A percentile compares a stretch with the other conserved stretches of the same genome.
These are phyloP conservation scores for Dendrocincla fuliginosa DNA, from an alignment of 2,797 vertebrate species.

Conservation along the genomic window DNA sequence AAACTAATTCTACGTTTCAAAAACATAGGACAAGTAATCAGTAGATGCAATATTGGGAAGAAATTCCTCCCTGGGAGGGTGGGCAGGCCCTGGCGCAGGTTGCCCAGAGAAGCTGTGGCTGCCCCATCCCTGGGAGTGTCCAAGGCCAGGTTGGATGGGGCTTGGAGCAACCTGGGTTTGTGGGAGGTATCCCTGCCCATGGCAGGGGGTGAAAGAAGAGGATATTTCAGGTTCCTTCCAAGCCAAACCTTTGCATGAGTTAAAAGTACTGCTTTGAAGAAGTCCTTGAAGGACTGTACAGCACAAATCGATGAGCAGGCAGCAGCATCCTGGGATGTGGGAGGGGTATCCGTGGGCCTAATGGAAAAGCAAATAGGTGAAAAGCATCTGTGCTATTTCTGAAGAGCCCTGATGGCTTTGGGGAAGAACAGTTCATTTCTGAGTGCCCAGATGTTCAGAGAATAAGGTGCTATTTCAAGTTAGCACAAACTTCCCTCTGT, in stretches of 20 bases:
- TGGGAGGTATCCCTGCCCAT: not conserved
- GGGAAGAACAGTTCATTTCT: not conserved
- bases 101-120: not conserved
- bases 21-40: not conserved
- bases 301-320: not conserved
- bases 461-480: constrained; percentile 60
- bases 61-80: not conserved
- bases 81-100: not conserved
- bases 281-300: not conserved
- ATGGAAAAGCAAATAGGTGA: not conserved
- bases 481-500: not conserved
- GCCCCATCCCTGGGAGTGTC: not conserved
- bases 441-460: constrained; percentile 53
- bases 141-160: accelerated
- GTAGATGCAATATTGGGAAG: not conserved
- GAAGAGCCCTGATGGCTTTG: not conserved
- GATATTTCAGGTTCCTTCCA: not conserved
- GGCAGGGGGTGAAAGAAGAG: not conserved
- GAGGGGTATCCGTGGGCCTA: not conserved
- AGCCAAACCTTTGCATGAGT: not conserved
- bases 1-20: not conserved
- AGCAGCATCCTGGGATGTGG: not conserved
- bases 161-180: not conserved
- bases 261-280: not conserved
- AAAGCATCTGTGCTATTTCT: not conserved